Conservation (phyloP, 2,888 invertebrate genomes). For the Polymixis flavicincta region DNA sequence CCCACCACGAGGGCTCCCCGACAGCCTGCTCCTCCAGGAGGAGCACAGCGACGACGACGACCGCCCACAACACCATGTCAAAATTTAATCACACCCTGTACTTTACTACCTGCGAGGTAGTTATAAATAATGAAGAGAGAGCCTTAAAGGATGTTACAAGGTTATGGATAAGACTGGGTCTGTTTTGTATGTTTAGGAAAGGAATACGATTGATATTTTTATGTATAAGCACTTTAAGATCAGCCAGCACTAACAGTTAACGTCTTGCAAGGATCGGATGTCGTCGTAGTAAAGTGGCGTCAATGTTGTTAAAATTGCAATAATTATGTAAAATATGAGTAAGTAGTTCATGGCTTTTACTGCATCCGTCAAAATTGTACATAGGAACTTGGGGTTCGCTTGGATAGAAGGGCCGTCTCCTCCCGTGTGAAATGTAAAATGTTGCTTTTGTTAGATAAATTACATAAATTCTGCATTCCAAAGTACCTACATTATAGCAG, state of each 20-base stretch:
- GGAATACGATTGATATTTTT: slow-evolving; percentile 75
- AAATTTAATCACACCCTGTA: slow-evolving; percentile 61
- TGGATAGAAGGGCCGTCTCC: slow-evolving; percentile 18
- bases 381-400: slow-evolving; percentile 25
- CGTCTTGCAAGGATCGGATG: slow-evolving; percentile 32
- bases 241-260: slow-evolving; percentile 44
- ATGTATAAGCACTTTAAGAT: slow-evolving; percentile 52
- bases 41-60: slow-evolving; percentile 92
- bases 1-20: slow-evolving; percentile 88
- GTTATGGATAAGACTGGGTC: slow-evolving; percentile 87
- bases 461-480: slow-evolving; percentile 24
- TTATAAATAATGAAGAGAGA: slow-evolving; percentile 59
- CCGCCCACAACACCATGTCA: slow-evolving; percentile 81
- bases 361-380: slow-evolving; percentile 38
- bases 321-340: slow-evolving; percentile 46
- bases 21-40: slow-evolving; percentile 91
- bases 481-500: slow-evolving; percentile 21
- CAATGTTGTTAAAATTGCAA: slow-evolving; percentile 49
- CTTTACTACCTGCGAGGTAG: slow-evolving; percentile 52
- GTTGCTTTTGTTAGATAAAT: slow-evolving; percentile 37
- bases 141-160: slow-evolving; percentile 79
- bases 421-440: slow-evolving; percentile 17
- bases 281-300: slow-evolving; percentile 22
- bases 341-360: slow-evolving; percentile 47
- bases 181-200: slow-evolving; percentile 78